Percentiles rank a stretch among this genome's conserved stretches.
phyloP scores from a whole-genome alignment of 2,888 invertebrate genomes.

The Folsomia manolachei region DNA sequence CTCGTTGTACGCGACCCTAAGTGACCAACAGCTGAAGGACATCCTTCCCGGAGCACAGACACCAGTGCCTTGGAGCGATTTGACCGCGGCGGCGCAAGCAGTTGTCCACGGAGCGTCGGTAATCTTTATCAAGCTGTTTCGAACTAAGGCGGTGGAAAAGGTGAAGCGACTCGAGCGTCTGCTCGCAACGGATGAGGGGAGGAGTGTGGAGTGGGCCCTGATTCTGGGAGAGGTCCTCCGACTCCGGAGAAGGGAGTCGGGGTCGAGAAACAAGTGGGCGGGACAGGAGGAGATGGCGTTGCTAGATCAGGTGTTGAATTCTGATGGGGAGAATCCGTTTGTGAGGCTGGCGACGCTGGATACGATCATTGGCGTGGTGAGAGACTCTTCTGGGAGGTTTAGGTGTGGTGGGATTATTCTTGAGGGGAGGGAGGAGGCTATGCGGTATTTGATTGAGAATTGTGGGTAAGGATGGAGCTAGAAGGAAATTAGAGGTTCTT shows the following conservation, averaged over 20 bases:
- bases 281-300: conserved; percentile 28
- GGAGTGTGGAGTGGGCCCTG: conserved; percentile 29
- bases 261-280: conserved; percentile 7
- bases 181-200: conserved; percentile 5
- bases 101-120: not conserved
- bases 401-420: conserved; percentile 28
- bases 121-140: not conserved
- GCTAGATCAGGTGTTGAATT: conserved; percentile 17
- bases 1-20: not conserved
- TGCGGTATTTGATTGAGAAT: conserved; percentile 24
- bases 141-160: not conserved
- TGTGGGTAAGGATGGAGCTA: conserved; percentile 7
- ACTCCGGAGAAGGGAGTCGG: conserved; percentile 26
- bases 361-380: conserved; percentile 35
- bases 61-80: too few species aligned
- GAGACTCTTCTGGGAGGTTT: conserved; percentile 36
- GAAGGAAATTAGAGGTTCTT: conserved; percentile 13
- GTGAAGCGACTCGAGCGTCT: not conserved
- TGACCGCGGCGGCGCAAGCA: not conserved
- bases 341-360: conserved; percentile 31
- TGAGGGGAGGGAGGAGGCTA: conserved; percentile 22
- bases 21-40: not conserved
- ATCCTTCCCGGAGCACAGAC: not conserved
- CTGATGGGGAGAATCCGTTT: conserved; percentile 33
- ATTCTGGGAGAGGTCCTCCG: conserved; percentile 26